Evolutionary conservation across 2,797 vertebrate genomes (phyloP), one percentile per base, ranked within the genome.

Genomic region (Aeoliscus strigatus): DNA sequence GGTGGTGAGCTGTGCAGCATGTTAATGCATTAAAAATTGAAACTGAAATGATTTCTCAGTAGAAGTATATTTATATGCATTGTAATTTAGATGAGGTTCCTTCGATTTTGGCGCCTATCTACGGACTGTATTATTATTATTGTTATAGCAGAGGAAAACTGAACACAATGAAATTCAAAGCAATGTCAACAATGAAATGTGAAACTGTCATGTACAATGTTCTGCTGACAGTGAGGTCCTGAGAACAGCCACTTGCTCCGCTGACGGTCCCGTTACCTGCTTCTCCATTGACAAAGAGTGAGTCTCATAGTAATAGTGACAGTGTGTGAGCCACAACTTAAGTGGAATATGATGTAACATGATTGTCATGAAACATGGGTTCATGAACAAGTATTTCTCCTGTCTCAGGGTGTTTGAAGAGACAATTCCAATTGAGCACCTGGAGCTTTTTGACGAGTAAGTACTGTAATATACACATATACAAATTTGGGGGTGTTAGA

Each of bases 201-300:
- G 13, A 4, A 13, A 24, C 18, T 12, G n/a, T 21, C 43, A 9
- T 36, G 17, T 36, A 27, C 6, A 6, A 7, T 50, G 15, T 21
- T 39, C 5, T 7, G 44, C 27, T 39, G 23, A 6, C 80, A 91
- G 89, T 5, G 89, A 88, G 64, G 80, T 88, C 3, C 60, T 77
- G 59, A 77, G 90, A 56, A 91, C 90, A 0, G 91, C 90, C 4
- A 90, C 89, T 6, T 92, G 91, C 69, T 77, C 81, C 1, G 90
- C 90, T 0, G 74, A 87, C 1, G 88, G 84, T 11, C 73, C 79
- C 1, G 90, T 92, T 24, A 90, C 86, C 41, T 92, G 90, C 61
- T 84, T 91, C 60, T 84, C 84, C 40, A 84, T 92, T 3, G 88
- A 90, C 71, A 91, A 91, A 35, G 90, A 91, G 90, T 91, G 69